These are phyloP conservation scores for Diarsia dahlii DNA, from an alignment of 2,888 invertebrate genomes.

Conservation along the genomic window DNA sequence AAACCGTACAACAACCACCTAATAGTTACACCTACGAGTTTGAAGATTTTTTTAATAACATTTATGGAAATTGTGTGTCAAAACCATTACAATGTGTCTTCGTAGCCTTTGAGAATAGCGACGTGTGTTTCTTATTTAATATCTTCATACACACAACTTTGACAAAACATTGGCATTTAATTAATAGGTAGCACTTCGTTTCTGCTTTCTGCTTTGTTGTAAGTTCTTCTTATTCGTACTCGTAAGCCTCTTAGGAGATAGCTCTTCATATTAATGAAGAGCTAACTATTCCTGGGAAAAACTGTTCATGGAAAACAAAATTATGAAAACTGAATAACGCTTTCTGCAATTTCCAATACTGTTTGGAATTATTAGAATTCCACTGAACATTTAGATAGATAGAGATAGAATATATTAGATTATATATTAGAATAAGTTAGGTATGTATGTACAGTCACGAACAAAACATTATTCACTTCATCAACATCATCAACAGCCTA, in stretches of 20 bases:
- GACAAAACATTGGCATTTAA: conserved; percentile 2
- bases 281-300: conserved; percentile 2
- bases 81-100: conserved; percentile 12
- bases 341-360: background rate
- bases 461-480: too few relatives aligned
- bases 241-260: background rate
- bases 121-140: background rate
- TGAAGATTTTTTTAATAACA: conserved; percentile 14
- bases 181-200: conserved; percentile 1
- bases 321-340: conserved; percentile 1
- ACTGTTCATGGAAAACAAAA: background rate
- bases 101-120: background rate
- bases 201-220: conserved; percentile 18
- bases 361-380: background rate
- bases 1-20: conserved; percentile 41
- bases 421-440: background rate
- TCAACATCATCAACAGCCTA: too few relatives aligned
- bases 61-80: conserved; percentile 20
- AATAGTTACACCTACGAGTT: conserved; percentile 48
- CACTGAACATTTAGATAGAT: too few relatives aligned
- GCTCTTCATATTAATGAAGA: conserved; percentile 1
- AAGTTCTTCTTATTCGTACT: conserved; percentile 9
- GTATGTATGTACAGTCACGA: background rate
- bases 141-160: background rate
- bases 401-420: background rate